Evolutionary conservation across 2,113 vertebrate genomes (phyloP), one percentile per base, ranked within the genome.

Genomic region (Plecturocebus donacophilus): DNA sequence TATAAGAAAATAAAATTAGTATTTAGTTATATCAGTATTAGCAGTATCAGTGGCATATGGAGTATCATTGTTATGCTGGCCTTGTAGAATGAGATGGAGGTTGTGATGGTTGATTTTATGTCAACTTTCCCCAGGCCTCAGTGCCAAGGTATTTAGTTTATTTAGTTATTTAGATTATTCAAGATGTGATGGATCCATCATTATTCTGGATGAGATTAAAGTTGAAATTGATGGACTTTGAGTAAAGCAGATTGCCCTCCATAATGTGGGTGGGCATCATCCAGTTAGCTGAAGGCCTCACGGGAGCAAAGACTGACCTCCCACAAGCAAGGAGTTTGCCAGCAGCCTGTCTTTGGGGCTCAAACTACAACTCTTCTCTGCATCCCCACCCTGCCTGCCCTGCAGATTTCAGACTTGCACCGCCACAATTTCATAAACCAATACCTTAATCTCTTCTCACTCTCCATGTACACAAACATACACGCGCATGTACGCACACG

Each of bases 401-500:
- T 70, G 35, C 35, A 70, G 68, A 38, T 38, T 70, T 70, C 19
- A 20, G 68, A n/a, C 68, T 70, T 70, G 68, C 7, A 20, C 68
- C 2, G 0, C 68, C 68, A 70, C 68, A 7, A n/a, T n/a, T n/a
- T n/a, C 68, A 66, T 70, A 8, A 70, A n/a, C 35, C 68, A 70
- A 11, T 70, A n/a, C 68, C 68, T 70, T 70, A 70, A 38, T n/a
- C 35, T 27, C 66, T n/a, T n/a, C 35, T n/a, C 30, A 17, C 66
- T 68, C 6, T 70, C 11, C 27, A 32, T 14, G 12, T 66, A 66
- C 20, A 56, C 20, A 8, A n/a, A n/a, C 66, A 20, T 35, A 70
- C 35, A 19, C 17, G 8, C 1, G 17, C 7, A 14, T 3, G 14
- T n/a, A 68, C 1, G 1, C 68, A 70, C 7, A 17, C 8, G 8